These are phyloP conservation scores for Macrophya alboannulata DNA, from an alignment of 2,888 invertebrate species.

Conservation along the genomic window DNA sequence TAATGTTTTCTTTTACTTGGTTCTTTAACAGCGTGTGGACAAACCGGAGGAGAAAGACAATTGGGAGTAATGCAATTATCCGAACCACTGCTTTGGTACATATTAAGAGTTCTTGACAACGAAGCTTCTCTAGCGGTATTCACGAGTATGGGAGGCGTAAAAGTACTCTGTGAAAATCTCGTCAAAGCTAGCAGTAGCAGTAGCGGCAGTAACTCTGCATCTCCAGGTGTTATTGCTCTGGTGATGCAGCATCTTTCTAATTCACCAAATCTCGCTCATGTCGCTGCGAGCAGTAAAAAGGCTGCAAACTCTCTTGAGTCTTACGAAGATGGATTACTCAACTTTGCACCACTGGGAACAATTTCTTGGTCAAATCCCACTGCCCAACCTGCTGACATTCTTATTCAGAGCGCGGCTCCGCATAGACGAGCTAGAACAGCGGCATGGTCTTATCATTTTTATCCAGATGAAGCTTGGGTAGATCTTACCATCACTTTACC, in stretches of 20 bases:
- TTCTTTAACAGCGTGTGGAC: slow-evolving; percentile 69
- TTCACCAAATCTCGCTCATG: slow-evolving; percentile 79
- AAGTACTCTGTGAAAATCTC: slow-evolving; percentile 90
- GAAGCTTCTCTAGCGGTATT: slow-evolving; percentile 89
- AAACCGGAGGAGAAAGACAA: slow-evolving; percentile 69
- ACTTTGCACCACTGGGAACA: slow-evolving; percentile 94
- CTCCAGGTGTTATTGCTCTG: slow-evolving; percentile 80
- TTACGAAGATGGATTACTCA: slow-evolving; percentile 88
- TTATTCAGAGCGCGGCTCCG: slow-evolving; percentile 91
- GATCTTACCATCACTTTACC: slow-evolving; percentile 94
- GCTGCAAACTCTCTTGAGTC: slow-evolving; percentile 82
- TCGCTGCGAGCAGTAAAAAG: slow-evolving; percentile 78
- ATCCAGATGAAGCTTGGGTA: slow-evolving; percentile 93
- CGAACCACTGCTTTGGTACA: slow-evolving; percentile 93
- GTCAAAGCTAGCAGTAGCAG: slow-evolving; percentile 80
- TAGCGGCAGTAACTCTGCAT: slow-evolving; percentile 82
- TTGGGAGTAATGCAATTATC: slow-evolving; percentile 85
- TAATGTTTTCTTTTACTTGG: slow-evolving; percentile 10
- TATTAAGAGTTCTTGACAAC: slow-evolving; percentile 90
- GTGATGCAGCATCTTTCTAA: slow-evolving; percentile 85
- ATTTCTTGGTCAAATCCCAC: slow-evolving; percentile 92
- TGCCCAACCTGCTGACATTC: slow-evolving; percentile 93
- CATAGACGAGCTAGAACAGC: slow-evolving; percentile 93
- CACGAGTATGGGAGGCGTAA: slow-evolving; percentile 88
- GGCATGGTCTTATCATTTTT: slow-evolving; percentile 98